These are phyloP conservation scores for Nothoprocta perdicaria DNA, from an alignment of 2,113 vertebrate genomes.

Conservation along the genomic window DNA sequence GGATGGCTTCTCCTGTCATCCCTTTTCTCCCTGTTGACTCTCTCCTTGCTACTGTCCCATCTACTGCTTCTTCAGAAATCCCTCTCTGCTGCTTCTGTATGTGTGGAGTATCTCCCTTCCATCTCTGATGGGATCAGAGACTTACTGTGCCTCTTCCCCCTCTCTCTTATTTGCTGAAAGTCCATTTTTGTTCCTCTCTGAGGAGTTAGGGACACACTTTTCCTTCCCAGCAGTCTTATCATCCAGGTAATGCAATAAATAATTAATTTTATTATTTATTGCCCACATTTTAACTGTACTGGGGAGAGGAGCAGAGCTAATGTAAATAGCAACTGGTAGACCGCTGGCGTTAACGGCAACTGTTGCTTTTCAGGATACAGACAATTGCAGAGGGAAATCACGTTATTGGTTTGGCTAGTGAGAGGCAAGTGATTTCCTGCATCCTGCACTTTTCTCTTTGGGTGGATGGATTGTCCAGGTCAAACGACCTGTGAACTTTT, in stretches of 20 bases:
- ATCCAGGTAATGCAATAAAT: neutral
- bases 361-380: constrained; percentile 12
- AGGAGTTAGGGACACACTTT: neutral
- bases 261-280: constrained; percentile 23
- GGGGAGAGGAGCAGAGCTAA: constrained; percentile 30
- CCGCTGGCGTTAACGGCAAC: neutral
- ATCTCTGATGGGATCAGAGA: neutral
- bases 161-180: neutral
- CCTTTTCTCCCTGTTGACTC: neutral
- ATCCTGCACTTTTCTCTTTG: constrained; percentile 48
- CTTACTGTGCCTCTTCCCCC: neutral
- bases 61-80: neutral
- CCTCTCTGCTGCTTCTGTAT: neutral
- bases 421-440: neutral
- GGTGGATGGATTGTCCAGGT: constrained; percentile 43
- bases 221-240: constrained; percentile 1
- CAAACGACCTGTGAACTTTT: constrained; percentile 42
- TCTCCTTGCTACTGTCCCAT: neutral
- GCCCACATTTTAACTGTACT: constrained; percentile 25
- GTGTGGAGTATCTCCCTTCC: neutral
- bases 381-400: neutral
- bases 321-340: neutral
- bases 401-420: constrained; percentile 14
- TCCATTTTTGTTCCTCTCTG: neutral
- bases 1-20: neutral